Evolutionary conservation across 2,113 vertebrate genomes (phyloP), one percentile per base, ranked within the genome.

Genomic region (Gallinago undulata): DNA sequence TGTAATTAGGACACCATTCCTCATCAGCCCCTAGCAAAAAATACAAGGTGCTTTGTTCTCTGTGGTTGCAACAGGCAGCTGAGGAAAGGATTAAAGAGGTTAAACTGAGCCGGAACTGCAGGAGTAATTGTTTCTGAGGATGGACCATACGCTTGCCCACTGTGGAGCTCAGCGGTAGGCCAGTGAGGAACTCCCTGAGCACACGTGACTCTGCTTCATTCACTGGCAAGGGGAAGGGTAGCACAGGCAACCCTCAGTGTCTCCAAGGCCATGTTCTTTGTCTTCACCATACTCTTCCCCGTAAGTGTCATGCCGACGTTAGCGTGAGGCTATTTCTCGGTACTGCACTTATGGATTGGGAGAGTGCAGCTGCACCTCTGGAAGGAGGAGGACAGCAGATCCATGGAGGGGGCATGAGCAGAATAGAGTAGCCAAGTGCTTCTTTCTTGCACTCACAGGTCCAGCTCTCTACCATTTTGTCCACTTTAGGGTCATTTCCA

Each of bases 221-320:
- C 22, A 51, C 25, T 11, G 4, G 24, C 0, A 7, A 78, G 37
- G 11, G 25, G 25, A 31, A 64, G 39, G 21, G 14, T 9, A 5
- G 1, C 2, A 2, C 0, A 0, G 45, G 18, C 39, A 35, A 47
- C 8, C 4, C 0, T 0, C 30, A 28, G 6, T 1, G 1, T 33
- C 28, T 83, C 19, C 51, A 88, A 50, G 45, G 23, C 43, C 19
- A 1, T 2, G 23, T 15, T 81, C 53, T 72, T 31, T 2, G 0
- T 33, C n/a, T 72, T 55, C 22, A 45, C 8, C 1, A 6, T 72
- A 11, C 17, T 41, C 27, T 37, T 83, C 13, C 12, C 23, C 12
- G 23, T 62, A 7, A 82, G 12, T 15, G 7, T 47, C 68, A 35
- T 1, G 4, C 18, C 0, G 0, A 67, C 21, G 16, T 0, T 50